phyloP scores from a whole-genome alignment of 2,888 invertebrate genomes.

The Synanthedon tipuliformis region DNA sequence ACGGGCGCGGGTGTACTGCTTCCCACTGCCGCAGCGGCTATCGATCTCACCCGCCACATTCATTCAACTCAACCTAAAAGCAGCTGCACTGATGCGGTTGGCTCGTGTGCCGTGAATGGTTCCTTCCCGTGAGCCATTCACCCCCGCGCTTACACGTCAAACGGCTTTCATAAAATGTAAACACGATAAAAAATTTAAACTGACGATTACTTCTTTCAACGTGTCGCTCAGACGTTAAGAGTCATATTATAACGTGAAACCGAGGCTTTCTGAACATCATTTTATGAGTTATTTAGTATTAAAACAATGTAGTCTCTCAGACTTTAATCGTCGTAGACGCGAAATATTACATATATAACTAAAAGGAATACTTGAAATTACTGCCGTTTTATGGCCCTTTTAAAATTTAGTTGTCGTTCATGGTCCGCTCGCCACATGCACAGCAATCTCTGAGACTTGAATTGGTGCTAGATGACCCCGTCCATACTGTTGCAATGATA shows the following conservation, averaged over 20 bases:
- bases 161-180: neutral
- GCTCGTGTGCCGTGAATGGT: conserved; percentile 14
- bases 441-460: no score
- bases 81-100: conserved; percentile 8
- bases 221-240: neutral
- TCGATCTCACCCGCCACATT: conserved; percentile 23
- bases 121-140: conserved; percentile 7
- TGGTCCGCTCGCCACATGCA: no score
- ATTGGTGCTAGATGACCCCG: no score
- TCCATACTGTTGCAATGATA: no score
- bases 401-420: no score
- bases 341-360: no score
- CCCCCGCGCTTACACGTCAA: conserved; percentile 8
- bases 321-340: no score
- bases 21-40: conserved; percentile 26
- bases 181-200: neutral
- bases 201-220: neutral
- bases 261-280: no score
- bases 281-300: no score
- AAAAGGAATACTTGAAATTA: no score
- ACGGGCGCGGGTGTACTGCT: conserved; percentile 19
- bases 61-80: conserved; percentile 27
- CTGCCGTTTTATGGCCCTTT: no score
- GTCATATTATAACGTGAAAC: neutral
- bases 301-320: no score